phyloP scores from a whole-genome alignment of 2,888 invertebrate genomes.

The Nemurella pictetii region DNA sequence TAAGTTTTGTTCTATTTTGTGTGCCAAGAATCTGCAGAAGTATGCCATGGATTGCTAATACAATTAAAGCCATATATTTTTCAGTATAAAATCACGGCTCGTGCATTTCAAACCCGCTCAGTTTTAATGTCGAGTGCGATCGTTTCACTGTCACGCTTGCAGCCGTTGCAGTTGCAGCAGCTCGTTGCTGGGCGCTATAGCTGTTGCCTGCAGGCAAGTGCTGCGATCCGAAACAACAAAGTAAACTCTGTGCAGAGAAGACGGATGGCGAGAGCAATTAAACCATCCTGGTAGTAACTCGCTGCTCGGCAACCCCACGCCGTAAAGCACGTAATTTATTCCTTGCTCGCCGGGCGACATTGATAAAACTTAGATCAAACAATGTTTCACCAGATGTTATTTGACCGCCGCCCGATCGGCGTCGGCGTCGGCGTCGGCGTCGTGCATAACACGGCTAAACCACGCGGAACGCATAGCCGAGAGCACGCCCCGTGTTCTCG shows the following conservation, averaged over 20 bases:
- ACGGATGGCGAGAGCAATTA: neutral
- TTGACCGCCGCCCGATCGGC: neutral
- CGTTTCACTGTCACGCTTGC: too few relatives aligned
- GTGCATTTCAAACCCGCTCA: too few relatives aligned
- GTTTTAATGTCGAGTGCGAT: too few relatives aligned
- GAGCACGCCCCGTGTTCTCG: neutral
- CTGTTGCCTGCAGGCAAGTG: too few relatives aligned
- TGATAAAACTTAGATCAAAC: conserved; percentile 25
- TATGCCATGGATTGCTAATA: too few relatives aligned
- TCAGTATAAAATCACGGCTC: too few relatives aligned
- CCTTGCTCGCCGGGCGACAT: neutral
- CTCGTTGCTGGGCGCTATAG: too few relatives aligned
- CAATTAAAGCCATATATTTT: too few relatives aligned
- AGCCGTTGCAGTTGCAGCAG: too few relatives aligned
- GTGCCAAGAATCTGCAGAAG: too few relatives aligned
- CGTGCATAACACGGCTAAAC: neutral
- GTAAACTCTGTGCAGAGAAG: neutral
- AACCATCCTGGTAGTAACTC: neutral
- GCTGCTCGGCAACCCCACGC: neutral
- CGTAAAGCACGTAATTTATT: neutral
- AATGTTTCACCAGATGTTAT: conserved; percentile 22
- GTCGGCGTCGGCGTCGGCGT: neutral
- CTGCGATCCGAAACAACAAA: neutral
- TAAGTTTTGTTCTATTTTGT: too few relatives aligned
- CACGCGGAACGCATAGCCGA: neutral